Base-by-base conservation (phyloP, 2,797 vertebrate species). In the Cryptoprocta ferox region DNA sequence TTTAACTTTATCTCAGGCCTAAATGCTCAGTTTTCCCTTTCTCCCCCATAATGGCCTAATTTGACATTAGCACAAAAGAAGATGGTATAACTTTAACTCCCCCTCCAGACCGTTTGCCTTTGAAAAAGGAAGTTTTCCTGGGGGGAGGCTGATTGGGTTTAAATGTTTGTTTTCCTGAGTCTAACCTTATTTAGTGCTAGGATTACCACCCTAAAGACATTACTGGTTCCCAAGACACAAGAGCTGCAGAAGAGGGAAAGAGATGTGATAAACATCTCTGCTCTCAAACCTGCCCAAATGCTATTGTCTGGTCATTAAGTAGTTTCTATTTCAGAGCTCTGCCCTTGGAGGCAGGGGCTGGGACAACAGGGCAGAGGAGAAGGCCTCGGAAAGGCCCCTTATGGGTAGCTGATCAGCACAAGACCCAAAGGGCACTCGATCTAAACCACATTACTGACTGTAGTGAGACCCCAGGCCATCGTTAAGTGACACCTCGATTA, bases 191-290 rank as follows among this genome's bases (percentile, higher is more conserved):
- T 99, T 99, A 99, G 99, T 98, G 99, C 99, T 99, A 99, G 99
- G 99, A 99, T 99, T 99, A 99, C 99, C 65, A 93, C 97, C 94
- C 99, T 99, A 99, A 99, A 99, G 98, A 98, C 99, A 99, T 99
- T 99, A 99, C 98, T 98, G 98, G 98, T 99, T 99, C 99, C 99
- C 99, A 99, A 99, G 99, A 99, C 99, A 99, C 99, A 99, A 99
- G 98, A 98, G 98, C 98, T 99, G 98, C 99, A 99, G 99, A 99
- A 99, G 99, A 99, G 98, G 99, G 99, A 96, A 99, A 99, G 98
- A 98, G 98, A 99, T 99, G 98, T 98, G 99, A 99, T 99, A 99
- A 99, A 99, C 99, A 99, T 99, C 99, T 99, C 99, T 99, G 99
- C 99, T 99, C 99, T 98, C 98, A 99, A 98, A 98, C 99, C 98